Evolutionary conservation across 2,797 vertebrate species (phyloP).

Genomic region (Falco peregrinus): DNA sequence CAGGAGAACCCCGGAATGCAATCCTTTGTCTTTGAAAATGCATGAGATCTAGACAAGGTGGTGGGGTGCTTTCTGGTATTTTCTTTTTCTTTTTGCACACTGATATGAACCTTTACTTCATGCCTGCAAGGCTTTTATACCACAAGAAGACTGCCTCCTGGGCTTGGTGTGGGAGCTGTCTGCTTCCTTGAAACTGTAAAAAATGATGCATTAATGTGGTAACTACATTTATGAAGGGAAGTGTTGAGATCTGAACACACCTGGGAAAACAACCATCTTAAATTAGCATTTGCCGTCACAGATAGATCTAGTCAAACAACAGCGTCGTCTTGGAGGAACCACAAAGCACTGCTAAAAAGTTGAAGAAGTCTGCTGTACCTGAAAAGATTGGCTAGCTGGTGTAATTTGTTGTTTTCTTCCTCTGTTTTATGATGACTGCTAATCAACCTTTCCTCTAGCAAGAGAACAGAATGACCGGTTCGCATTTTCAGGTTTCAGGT

Average conservation of each 20-base stretch:
- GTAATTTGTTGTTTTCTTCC: background rate
- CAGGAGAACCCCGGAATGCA: background rate
- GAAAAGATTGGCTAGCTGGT: background rate
- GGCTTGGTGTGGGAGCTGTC: background rate
- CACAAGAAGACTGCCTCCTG: background rate
- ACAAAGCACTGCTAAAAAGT: background rate
- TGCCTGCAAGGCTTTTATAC: constrained; percentile 9
- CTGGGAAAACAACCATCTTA: background rate
- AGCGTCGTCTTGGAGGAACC: background rate
- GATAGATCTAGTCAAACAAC: constrained; percentile 11
- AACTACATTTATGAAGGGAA: constrained; percentile 18
- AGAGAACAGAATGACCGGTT: background rate
- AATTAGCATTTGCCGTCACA: constrained; percentile 38
- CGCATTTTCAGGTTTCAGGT: background rate
- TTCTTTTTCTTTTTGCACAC: background rate
- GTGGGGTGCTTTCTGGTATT: background rate
- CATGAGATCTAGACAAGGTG: background rate
- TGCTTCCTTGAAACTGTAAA: constrained; percentile 26
- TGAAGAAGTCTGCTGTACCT: background rate
- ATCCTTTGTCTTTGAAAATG: background rate
- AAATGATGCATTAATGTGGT: background rate
- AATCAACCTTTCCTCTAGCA: background rate
- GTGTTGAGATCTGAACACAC: background rate
- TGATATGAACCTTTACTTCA: background rate
- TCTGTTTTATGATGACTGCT: background rate